phyloP scores from a whole-genome alignment of 2,888 invertebrate species.

The Poecilobothrus nobilitatus region DNA sequence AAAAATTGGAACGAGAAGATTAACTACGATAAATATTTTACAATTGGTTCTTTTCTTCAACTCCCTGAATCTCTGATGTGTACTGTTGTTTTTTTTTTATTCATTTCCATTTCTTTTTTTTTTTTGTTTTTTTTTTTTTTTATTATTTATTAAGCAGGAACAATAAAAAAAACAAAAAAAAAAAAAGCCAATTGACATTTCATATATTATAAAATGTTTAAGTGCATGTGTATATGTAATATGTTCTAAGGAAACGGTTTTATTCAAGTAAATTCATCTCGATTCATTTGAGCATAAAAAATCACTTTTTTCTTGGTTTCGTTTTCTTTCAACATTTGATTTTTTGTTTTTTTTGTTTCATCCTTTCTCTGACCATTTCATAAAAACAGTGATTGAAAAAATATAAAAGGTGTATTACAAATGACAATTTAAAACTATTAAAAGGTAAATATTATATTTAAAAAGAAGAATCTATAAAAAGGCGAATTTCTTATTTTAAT shows the following conservation, averaged over 20 bases:
- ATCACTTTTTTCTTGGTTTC: too few relatives aligned
- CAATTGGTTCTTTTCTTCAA: conserved; percentile 1
- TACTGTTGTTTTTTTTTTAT: background rate
- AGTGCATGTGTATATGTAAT: background rate
- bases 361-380: too few relatives aligned
- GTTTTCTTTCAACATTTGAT: too few relatives aligned
- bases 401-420: too few relatives aligned
- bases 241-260: background rate
- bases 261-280: background rate
- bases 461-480: too few relatives aligned
- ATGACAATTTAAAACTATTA: too few relatives aligned
- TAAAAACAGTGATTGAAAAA: too few relatives aligned
- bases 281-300: background rate
- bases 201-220: background rate
- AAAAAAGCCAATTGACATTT: background rate
- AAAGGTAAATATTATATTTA: too few relatives aligned
- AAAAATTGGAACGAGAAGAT: background rate
- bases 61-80: background rate
- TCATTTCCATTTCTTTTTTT: background rate
- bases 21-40: background rate
- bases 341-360: too few relatives aligned
- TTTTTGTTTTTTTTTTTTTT: background rate
- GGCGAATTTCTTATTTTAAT: too few relatives aligned
- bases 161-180: too few relatives aligned
- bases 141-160: background rate